Conservation (phyloP, 2,888 invertebrate species). For the Dicyrtomina minuta region DNA sequence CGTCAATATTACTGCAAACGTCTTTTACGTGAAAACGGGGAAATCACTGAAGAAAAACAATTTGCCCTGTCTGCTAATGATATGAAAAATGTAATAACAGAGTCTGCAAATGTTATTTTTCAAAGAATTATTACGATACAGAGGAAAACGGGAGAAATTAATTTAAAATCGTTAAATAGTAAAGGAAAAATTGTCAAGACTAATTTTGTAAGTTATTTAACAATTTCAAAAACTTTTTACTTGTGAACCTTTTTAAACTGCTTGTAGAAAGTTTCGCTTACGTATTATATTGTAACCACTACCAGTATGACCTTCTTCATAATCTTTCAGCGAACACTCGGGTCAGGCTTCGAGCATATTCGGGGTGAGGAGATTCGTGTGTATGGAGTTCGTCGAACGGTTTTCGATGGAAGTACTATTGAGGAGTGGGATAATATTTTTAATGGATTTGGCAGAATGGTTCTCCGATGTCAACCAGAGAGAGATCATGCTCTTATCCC, state of each 20-base stretch:
- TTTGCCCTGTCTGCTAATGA: conserved; percentile 33
- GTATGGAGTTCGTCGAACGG: conserved; percentile 45
- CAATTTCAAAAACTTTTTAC: neutral
- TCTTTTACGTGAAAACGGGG: conserved; percentile 34
- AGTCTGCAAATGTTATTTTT: conserved; percentile 41
- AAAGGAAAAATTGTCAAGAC: conserved; percentile 36
- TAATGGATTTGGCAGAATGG: conserved; percentile 42
- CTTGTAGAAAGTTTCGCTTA: neutral
- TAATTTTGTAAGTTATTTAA: neutral
- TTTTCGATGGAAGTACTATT: conserved; percentile 30
- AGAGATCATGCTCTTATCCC: conserved; percentile 49
- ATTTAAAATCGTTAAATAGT: conserved; percentile 38
- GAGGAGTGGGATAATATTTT: conserved; percentile 48
- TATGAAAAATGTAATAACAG: conserved; percentile 42
- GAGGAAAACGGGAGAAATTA: conserved; percentile 43
- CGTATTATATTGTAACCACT: neutral
- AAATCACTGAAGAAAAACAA: conserved; percentile 25
- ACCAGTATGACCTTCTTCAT: neutral
- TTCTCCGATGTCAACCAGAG: conserved; percentile 48
- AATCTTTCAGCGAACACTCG: conserved; percentile 39
- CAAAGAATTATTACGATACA: conserved; percentile 42
- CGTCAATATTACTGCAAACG: conserved; percentile 36
- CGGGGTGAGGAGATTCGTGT: conserved; percentile 46
- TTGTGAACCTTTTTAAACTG: neutral
- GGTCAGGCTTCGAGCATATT: conserved; percentile 45